A percentile compares a stretch with the other conserved stretches of the same genome.
Evolutionary conservation across 2,888 invertebrate genomes (phyloP).

Genomic region (Sminthurinus aureus): DNA sequence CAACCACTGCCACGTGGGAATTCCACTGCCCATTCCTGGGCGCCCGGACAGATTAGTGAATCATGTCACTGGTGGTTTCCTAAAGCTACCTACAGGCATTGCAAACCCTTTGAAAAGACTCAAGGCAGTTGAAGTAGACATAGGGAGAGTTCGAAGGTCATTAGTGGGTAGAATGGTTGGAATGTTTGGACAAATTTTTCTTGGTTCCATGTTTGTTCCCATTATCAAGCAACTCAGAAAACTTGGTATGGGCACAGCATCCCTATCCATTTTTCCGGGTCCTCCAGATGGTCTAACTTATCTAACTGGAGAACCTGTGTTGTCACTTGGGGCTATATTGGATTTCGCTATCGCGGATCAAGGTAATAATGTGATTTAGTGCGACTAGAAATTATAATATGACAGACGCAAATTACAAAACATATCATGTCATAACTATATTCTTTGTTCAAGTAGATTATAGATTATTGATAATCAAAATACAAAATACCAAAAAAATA

Average conservation of each 20-base stretch:
- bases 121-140: not conserved
- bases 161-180: not conserved
- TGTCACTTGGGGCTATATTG: not conserved
- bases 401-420: no score
- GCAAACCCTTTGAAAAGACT: not conserved
- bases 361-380: not conserved
- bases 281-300: not conserved
- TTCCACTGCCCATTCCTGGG: constrained; percentile 9
- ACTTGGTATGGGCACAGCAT: not conserved
- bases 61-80: constrained; percentile 3
- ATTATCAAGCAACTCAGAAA: not conserved
- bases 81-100: not conserved
- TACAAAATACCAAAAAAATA: no score
- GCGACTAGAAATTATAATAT: no score
- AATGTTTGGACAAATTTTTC: not conserved
- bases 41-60: constrained; percentile 1
- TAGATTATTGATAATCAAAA: no score
- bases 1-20: not conserved
- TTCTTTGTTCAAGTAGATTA: no score
- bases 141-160: not conserved
- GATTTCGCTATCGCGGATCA: not conserved
- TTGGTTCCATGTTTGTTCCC: not conserved
- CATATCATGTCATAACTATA: no score
- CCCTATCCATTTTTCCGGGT: not conserved
- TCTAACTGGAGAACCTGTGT: not conserved